Conservation (phyloP, 2,113 vertebrate genomes). For the Copsychus sechellarum region DNA sequence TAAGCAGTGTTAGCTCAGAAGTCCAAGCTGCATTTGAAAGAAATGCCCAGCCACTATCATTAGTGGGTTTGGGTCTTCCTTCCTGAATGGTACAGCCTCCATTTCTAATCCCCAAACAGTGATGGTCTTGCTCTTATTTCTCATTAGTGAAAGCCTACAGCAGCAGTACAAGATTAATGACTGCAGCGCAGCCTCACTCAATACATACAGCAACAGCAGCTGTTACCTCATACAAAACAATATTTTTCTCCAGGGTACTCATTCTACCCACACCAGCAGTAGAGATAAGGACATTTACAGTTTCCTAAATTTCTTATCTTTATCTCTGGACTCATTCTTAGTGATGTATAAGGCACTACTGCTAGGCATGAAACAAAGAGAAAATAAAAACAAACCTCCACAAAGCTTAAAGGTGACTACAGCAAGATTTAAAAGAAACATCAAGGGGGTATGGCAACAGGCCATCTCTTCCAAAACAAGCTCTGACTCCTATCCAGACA, state of each 20-base stretch:
- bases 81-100: background rate
- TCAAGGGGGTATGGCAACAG: conserved; percentile 37
- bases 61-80: background rate
- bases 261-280: conserved; percentile 24
- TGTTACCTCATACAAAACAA: conserved; percentile 48
- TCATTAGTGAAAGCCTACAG: conserved; percentile 19
- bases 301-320: conserved; percentile 50
- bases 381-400: background rate
- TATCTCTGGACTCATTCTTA: conserved; percentile 11
- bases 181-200: conserved; percentile 6
- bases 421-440: conserved; percentile 41
- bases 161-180: conserved; percentile 57
- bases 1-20: background rate
- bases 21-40: background rate
- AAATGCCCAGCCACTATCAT: background rate
- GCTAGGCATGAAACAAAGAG: background rate
- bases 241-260: conserved; percentile 24
- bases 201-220: conserved; percentile 29
- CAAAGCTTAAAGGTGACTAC: background rate
- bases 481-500: conserved; percentile 26
- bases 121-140: conserved; percentile 38
- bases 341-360: background rate
- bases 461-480: conserved; percentile 19
- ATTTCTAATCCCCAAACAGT: background rate
- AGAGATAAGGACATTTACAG: conserved; percentile 36